phyloP scores from a whole-genome alignment of 2,797 vertebrate species.

The Distichodus sexfasciatus region DNA sequence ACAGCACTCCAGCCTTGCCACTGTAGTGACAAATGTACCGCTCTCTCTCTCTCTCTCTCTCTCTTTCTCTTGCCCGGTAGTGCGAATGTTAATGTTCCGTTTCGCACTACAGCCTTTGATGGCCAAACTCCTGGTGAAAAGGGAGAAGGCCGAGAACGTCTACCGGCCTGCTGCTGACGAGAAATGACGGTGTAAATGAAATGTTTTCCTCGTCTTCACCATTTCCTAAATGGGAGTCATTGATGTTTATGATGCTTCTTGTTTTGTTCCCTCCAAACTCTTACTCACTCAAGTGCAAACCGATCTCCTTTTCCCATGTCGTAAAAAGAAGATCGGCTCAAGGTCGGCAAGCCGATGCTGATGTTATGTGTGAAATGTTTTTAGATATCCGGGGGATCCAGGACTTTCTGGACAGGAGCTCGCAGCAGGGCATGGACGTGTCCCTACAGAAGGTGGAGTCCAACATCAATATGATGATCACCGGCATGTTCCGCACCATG shows the following conservation, averaged over 20 bases:
- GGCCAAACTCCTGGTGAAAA: slow-evolving; percentile 8
- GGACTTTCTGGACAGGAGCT: slow-evolving; percentile 94
- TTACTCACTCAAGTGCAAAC: too few relatives aligned
- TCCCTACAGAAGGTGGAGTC: slow-evolving; percentile 98
- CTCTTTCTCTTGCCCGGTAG: slow-evolving; percentile 22
- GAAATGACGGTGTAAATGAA: slow-evolving; percentile 8
- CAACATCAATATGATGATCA: slow-evolving; percentile 99
- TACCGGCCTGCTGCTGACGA: neutral
- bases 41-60: slow-evolving; percentile 1
- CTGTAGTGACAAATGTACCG: slow-evolving; percentile 45
- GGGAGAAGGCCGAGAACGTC: neutral
- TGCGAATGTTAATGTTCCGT: slow-evolving; percentile 33
- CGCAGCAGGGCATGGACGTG: slow-evolving; percentile 98
- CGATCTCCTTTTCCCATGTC: too few relatives aligned
- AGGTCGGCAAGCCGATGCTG: too few relatives aligned
- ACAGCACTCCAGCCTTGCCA: slow-evolving; percentile 39
- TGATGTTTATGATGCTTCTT: neutral
- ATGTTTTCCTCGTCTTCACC: neutral
- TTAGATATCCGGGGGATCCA: slow-evolving; percentile 97
- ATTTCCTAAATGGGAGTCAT: slow-evolving; percentile 5
- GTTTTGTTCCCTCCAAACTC: too few relatives aligned
- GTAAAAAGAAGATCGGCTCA: too few relatives aligned
- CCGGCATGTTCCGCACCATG: slow-evolving; percentile 91
- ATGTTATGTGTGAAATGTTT: slow-evolving; percentile 9
- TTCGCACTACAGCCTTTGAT: slow-evolving; percentile 1